phyloP scores from a whole-genome alignment of 2,888 invertebrate species.

The Eulithis testata region DNA sequence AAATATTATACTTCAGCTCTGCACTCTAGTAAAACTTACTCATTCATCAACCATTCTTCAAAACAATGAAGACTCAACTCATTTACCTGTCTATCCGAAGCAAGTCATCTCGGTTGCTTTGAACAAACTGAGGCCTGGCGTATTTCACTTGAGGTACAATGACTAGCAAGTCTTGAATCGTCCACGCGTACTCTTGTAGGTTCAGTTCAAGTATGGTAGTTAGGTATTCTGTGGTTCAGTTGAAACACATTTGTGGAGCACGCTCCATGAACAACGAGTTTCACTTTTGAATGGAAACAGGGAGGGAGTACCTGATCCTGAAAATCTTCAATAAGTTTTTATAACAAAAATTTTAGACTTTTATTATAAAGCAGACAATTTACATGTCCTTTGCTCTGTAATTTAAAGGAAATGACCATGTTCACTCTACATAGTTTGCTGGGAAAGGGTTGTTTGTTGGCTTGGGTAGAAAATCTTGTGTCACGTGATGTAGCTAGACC shows the following conservation, averaged over 20 bases:
- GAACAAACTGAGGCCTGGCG: conserved; percentile 37
- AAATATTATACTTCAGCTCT: not conserved
- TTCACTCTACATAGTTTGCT: not conserved
- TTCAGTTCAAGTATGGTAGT: conserved; percentile 5
- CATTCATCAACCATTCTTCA: conserved; percentile 22
- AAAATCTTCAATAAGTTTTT: not conserved
- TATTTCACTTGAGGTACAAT: conserved; percentile 28
- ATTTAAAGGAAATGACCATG: too few relatives aligned
- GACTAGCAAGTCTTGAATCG: conserved; percentile 25
- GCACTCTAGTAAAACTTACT: not conserved
- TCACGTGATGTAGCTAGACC: conserved; percentile 37
- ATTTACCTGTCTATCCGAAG: conserved; percentile 38
- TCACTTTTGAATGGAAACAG: conserved; percentile 1
- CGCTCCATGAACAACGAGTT: conserved; percentile 12
- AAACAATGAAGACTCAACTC: conserved; percentile 34
- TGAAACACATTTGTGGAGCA: conserved; percentile 13
- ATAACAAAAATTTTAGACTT: too few relatives aligned
- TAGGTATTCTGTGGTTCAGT: conserved; percentile 13
- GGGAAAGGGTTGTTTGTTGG: conserved; percentile 4
- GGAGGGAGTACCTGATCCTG: not conserved
- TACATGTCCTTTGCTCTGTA: too few relatives aligned
- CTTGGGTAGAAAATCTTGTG: conserved; percentile 32
- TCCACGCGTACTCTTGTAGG: conserved; percentile 23
- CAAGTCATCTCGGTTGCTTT: conserved; percentile 44
- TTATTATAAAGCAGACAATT: too few relatives aligned